These are phyloP conservation scores for Tipula vernalis DNA, from an alignment of 2,888 invertebrate species.

Conservation along the genomic window DNA sequence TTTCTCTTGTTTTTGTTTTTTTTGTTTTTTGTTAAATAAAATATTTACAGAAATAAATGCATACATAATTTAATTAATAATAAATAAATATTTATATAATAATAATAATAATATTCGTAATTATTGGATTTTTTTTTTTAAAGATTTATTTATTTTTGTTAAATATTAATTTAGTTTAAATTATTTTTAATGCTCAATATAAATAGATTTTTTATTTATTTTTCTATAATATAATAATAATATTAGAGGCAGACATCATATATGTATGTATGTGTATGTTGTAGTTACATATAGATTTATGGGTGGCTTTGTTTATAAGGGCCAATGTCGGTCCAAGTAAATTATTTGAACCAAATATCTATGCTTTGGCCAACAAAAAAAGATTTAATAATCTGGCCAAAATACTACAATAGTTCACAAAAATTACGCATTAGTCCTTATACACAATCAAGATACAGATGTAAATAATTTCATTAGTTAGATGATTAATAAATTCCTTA, in stretches of 20 bases:
- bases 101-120: background rate
- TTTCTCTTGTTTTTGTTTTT: background rate
- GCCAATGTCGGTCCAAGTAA: no score
- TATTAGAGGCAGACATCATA: background rate
- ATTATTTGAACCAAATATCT: no score
- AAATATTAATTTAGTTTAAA: background rate
- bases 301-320: no score
- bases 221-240: background rate
- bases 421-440: no score
- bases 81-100: background rate
- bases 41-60: background rate
- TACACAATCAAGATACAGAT: background rate
- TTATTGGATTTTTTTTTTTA: background rate
- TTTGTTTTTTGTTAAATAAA: background rate
- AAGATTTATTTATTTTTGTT: background rate
- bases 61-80: background rate
- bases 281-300: background rate
- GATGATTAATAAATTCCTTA: background rate
- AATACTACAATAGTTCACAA: no score
- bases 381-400: no score
- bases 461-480: background rate
- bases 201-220: background rate
- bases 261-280: background rate
- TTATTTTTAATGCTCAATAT: background rate
- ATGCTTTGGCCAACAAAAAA: no score